Base-by-base conservation (phyloP, 2,797 vertebrate species). In the Sebastes itinus region DNA sequence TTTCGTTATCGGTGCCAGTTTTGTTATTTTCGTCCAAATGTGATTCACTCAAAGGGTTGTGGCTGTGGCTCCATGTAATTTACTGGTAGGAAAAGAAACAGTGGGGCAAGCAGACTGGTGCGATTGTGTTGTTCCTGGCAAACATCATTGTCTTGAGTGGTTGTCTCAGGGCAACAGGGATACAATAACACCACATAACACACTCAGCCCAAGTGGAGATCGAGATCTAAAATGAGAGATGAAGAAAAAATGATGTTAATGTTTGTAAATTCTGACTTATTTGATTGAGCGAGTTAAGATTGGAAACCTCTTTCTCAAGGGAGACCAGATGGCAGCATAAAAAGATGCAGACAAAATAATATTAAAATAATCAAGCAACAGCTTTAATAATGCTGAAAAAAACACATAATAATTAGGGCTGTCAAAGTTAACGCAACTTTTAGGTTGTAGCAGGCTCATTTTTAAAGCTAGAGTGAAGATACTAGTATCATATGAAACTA, bases 121-220 rank as follows among this genome's bases (percentile, higher is more conserved):
- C 16, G 64, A 88, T 76, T 79, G 74, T 92, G 92, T 92, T 95
- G 87, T 89, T 89, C 32, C 83, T 94, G 93, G 91, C 90, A 88
- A 82, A 89, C 75, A 71, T 49, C 65, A 76, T 77, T 74, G 91
- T 88, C 87, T 52, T 75, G 72, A 87, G 85, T 60, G 82, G 83
- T 81, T 79, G 82, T 89, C 86, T 88, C 86, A 62, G 81, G 76
- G 84, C 82, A 88, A 89, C 80, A 56, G 76, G 69, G 83, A 81
- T 46, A 82, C 42, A 88, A 82, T 55, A 78, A 87, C 72, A 91
- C 62, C 70, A 71, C 81, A 88, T 59, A 74, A 86, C 76, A 83
- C 55, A 54, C 35, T 66, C 55, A 2, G 66, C 16, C 60, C 66
- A 58, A 78, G 55, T 56, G 63, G 66, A 84, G 77, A 66, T 70